Conservation (phyloP, 2,113 vertebrate genomes). For the Talpa occidentalis region DNA sequence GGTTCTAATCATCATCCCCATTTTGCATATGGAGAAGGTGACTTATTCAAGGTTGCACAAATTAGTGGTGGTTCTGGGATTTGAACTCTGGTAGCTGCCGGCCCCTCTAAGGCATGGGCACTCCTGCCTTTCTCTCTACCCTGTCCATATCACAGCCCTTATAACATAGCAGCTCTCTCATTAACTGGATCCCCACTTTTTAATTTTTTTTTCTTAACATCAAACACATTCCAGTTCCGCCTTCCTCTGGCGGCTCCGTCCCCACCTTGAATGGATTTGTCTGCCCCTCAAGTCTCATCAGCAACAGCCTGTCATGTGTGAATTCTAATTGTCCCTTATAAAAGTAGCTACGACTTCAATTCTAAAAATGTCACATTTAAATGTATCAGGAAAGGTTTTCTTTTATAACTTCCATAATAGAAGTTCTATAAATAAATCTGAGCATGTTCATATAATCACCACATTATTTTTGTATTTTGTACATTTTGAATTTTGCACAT, state of each 20-base stretch:
- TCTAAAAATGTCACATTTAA: neutral
- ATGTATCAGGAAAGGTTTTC: neutral
- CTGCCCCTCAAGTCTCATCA: neutral
- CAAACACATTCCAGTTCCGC: neutral
- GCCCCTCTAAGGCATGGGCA: accelerated
- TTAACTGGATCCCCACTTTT: neutral
- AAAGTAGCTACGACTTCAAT: conserved; percentile 14
- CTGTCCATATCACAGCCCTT: neutral
- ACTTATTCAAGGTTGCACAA: neutral
- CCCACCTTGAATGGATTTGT: neutral
- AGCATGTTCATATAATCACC: neutral
- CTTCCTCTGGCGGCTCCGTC: neutral
- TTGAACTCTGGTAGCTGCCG: no score
- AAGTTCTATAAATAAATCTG: neutral
- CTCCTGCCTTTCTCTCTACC: neutral
- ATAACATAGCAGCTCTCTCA: neutral
- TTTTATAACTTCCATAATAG: neutral
- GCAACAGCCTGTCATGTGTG: neutral
- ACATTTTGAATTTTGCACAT: neutral
- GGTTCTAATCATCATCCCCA: neutral
- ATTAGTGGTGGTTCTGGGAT: neutral
- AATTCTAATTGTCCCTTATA: neutral
- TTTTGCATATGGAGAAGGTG: neutral
- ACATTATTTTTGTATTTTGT: conserved; percentile 13
- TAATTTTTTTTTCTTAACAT: neutral